Evolutionary conservation across 2,797 vertebrate species (phyloP).

Genomic region (Coilia nasus): DNA sequence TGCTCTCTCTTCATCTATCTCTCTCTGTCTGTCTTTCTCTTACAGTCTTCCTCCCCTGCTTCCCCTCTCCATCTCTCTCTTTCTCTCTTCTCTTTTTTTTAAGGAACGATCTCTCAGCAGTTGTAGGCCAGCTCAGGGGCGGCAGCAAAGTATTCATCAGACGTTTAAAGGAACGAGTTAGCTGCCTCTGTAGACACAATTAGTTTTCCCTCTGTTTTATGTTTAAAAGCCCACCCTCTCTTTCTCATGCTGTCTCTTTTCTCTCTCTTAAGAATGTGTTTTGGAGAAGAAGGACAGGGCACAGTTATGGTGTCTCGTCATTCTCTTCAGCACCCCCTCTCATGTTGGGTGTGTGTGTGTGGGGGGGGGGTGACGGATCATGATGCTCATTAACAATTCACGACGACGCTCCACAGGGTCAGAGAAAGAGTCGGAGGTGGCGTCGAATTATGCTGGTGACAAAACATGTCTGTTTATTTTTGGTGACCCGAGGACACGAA

Average conservation of each 20-base stretch:
- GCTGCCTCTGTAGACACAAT: conserved; percentile 19
- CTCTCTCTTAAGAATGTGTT: not conserved
- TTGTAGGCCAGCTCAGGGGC: conserved; percentile 10
- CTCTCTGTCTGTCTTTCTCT: not conserved
- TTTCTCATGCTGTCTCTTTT: not conserved
- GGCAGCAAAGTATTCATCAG: not conserved
- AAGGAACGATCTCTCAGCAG: not conserved
- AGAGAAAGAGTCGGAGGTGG: not conserved
- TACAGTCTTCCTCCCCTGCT: conserved; percentile 29
- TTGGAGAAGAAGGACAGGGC: not conserved
- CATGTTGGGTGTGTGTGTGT: no score
- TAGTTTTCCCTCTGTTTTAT: conserved; percentile 6
- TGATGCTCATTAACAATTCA: conserved; percentile 9
- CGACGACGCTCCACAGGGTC: not conserved
- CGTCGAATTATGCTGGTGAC: not conserved
- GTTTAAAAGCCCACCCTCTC: not conserved
- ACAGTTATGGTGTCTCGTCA: not conserved
- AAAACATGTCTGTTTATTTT: conserved; percentile 1
- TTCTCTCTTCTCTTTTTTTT: not conserved
- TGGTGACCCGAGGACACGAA: not conserved
- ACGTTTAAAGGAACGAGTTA: conserved; percentile 5
- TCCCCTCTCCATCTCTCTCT: no score
- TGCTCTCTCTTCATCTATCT: no score
- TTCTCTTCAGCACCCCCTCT: not conserved
- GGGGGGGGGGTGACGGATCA: not conserved